Conservation (phyloP, 2,113 vertebrate genomes). For the Myrmecophaga tridactyla region DNA sequence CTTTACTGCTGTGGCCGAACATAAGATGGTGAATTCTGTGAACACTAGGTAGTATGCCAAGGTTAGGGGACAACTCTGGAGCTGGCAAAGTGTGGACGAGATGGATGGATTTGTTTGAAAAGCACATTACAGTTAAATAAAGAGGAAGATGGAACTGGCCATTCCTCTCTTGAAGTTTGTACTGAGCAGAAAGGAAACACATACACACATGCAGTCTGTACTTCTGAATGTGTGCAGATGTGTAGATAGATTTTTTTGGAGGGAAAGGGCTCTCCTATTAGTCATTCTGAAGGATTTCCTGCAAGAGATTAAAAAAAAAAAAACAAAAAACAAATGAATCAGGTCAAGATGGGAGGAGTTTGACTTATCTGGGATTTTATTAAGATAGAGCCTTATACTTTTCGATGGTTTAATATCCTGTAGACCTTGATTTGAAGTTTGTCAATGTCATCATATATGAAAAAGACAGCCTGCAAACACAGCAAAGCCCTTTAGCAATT, state of each 20-base stretch:
- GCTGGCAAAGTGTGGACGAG: neutral
- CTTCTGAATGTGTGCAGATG: fast-evolving
- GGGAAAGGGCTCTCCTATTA: neutral
- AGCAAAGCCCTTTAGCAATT: slow-evolving; percentile 48
- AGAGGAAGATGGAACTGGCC: neutral
- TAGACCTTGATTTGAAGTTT: slow-evolving; percentile 31
- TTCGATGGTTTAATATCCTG: neutral
- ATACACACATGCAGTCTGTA: neutral
- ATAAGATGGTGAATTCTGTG: neutral
- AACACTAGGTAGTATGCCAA: neutral
- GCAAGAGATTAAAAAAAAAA: neutral
- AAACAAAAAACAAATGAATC: neutral
- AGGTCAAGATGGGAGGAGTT: neutral
- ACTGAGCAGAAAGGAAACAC: neutral
- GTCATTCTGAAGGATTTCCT: neutral
- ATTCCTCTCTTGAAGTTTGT: neutral
- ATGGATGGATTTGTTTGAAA: neutral
- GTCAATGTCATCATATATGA: neutral
- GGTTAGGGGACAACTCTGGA: neutral
- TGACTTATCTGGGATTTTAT: slow-evolving; percentile 4
- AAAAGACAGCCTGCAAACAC: neutral
- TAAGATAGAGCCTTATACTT: neutral
- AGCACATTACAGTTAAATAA: neutral
- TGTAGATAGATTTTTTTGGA: neutral
- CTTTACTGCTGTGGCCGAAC: slow-evolving; percentile 6